These are phyloP conservation scores for Drosophila ezoana DNA, from an alignment of 2,888 invertebrate genomes.

Conservation along the genomic window DNA sequence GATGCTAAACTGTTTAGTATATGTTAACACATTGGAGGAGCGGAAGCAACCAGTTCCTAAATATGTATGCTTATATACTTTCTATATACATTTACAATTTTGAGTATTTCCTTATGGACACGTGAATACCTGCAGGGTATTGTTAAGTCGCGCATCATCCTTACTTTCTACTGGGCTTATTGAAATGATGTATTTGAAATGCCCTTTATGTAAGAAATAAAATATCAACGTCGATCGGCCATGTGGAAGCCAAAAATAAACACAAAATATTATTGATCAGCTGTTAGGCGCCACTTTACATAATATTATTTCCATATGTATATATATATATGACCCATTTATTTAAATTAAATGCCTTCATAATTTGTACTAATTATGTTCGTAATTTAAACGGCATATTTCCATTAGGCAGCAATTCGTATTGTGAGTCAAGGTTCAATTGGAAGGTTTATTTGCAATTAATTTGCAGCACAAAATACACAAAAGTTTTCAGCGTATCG, in stretches of 20 bases:
- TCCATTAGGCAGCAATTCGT: slow-evolving; percentile 21
- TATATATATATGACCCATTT: not conserved
- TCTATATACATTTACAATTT: not conserved
- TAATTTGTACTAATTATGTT: slow-evolving; percentile 21
- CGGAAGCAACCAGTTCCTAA: not conserved
- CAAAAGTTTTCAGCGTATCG: slow-evolving; percentile 8
- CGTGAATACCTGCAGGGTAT: slow-evolving; percentile 2
- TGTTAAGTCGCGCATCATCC: not conserved
- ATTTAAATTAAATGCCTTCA: slow-evolving; percentile 20
- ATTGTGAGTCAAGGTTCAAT: slow-evolving; percentile 49
- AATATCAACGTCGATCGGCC: slow-evolving; percentile 15
- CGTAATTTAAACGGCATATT: slow-evolving; percentile 17
- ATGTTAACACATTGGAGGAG: not conserved
- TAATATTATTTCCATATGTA: not conserved
- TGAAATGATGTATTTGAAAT: slow-evolving; percentile 29
- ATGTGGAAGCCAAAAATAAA: slow-evolving; percentile 34
- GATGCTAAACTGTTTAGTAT: not conserved
- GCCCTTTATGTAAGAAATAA: slow-evolving; percentile 48
- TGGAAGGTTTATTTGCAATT: slow-evolving; percentile 40
- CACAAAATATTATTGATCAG: slow-evolving; percentile 35
- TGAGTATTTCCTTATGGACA: not conserved
- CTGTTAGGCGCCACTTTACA: slow-evolving; percentile 16
- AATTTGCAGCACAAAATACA: slow-evolving; percentile 12
- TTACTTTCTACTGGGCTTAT: not conserved
- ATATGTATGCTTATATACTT: not conserved